Base-by-base conservation (phyloP, 2,797 vertebrate genomes). In the Clamator glandarius region DNA sequence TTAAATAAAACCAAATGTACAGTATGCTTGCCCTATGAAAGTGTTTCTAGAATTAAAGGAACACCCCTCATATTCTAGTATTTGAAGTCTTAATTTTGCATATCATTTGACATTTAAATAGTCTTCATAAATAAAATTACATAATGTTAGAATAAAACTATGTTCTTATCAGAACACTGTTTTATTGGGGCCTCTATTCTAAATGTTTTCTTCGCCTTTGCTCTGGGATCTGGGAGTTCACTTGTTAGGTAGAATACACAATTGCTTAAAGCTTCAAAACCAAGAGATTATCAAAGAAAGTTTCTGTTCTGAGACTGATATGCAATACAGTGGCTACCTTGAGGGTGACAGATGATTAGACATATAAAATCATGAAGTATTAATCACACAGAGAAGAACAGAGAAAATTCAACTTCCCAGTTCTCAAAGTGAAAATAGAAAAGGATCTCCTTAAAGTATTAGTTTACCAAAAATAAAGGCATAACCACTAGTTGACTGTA, bases 381-480 rank as follows among this genome's bases (percentile, higher is more conserved):
- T 67, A 61, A 41, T 84, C n/a, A 48, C 31, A 15, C 4, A 14
- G 33, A 93, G 31, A 51, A 54, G 42, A 88, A 81, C 63, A 64
- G 26, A 76, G 31, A 61, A 76, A 66, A 90, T 33, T 14, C n/a
- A 62, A 52, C 20, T 75, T 93, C 35, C 39, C 39, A 70, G 17
- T 48, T 75, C 59, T 66, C 76, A 20, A 88, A 89, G 23, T 75
- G 36, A 63, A 91, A 90, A 64, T 58, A 62, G 19, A 73, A 82
- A 67, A 91, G 9, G 16, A 57, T 81, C 95, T 96, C 85, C 58
- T 28, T 74, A 8, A 80, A 91, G 63, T 90, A 67, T 57, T 87
- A 61, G 36, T 70, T 74, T 87, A 59, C 44, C 24, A 28, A 39
- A 89, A 86, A 44, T 90, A 77, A 84, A 76, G 66, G 52, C 14